Evolutionary conservation across 2,888 invertebrate genomes (phyloP).

Genomic region (Cecidostiba fungosa): DNA sequence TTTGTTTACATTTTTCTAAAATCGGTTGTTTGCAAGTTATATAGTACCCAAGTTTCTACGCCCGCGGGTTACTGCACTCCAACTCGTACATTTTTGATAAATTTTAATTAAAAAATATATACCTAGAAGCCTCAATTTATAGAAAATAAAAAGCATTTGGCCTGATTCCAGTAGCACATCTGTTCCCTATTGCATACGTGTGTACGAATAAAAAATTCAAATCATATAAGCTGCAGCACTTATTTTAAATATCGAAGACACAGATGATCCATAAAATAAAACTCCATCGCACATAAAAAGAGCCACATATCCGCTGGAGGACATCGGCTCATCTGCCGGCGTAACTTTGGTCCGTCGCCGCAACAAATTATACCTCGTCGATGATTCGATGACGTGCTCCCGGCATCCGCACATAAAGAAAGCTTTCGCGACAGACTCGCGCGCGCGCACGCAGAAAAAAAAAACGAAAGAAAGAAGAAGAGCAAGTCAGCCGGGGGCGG

Average conservation of each 20-base stretch:
- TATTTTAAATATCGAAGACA: not conserved
- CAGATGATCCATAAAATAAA: not conserved
- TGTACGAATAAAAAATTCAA: not conserved
- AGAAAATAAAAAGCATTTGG: too few relatives aligned
- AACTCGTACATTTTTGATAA: too few relatives aligned
- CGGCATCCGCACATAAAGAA: constrained; percentile 20
- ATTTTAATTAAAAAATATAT: too few relatives aligned
- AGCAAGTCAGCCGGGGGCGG: constrained; percentile 4
- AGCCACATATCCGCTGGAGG: not conserved
- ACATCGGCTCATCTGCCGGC: not conserved
- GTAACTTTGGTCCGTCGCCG: not conserved
- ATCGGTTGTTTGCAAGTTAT: too few relatives aligned
- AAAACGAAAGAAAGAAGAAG: not conserved
- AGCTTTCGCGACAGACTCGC: not conserved
- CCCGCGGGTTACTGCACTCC: too few relatives aligned
- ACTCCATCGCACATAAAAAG: not conserved
- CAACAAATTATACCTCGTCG: constrained; percentile 48
- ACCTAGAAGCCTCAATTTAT: too few relatives aligned
- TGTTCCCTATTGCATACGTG: too few relatives aligned
- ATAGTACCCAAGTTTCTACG: too few relatives aligned
- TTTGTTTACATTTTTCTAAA: too few relatives aligned
- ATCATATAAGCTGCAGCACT: not conserved
- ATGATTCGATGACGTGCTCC: constrained; percentile 59
- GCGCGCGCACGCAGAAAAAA: not conserved
- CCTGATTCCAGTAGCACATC: too few relatives aligned